phyloP scores from a whole-genome alignment of 2,113 vertebrate genomes.

The Crotophaga sulcirostris region DNA sequence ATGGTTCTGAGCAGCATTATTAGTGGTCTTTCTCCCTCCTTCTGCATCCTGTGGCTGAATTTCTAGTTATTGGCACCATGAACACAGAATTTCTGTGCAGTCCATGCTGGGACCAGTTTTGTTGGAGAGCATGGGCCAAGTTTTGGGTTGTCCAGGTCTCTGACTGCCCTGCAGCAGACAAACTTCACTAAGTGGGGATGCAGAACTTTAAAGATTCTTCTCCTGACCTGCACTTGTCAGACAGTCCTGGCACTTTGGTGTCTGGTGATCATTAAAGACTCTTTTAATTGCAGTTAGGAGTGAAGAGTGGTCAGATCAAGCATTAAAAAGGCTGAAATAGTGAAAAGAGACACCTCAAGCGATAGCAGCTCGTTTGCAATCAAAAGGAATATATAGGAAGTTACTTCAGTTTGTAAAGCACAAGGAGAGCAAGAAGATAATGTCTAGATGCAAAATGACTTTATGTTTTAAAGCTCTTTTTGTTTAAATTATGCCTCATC shows the following conservation, averaged over 20 bases:
- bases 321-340: too few relatives aligned
- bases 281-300: neutral
- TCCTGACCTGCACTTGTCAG: neutral
- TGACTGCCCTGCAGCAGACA: neutral
- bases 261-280: neutral
- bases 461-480: constrained; percentile 17
- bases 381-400: neutral
- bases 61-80: accelerated
- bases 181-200: neutral
- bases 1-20: neutral
- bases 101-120: neutral
- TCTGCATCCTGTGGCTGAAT: neutral
- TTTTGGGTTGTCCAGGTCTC: neutral
- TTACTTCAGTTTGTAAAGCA: neutral
- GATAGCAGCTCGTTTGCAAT: neutral
- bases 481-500: neutral
- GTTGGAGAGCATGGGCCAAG: neutral
- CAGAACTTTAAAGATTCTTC: neutral
- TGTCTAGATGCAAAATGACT: neutral
- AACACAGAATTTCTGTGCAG: neutral
- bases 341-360: too few relatives aligned
- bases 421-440: neutral
- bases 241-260: neutral
- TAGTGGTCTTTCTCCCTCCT: neutral
- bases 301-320: too few relatives aligned